Conservation (phyloP, 2,888 invertebrate genomes). For the Macrophya annulata region DNA sequence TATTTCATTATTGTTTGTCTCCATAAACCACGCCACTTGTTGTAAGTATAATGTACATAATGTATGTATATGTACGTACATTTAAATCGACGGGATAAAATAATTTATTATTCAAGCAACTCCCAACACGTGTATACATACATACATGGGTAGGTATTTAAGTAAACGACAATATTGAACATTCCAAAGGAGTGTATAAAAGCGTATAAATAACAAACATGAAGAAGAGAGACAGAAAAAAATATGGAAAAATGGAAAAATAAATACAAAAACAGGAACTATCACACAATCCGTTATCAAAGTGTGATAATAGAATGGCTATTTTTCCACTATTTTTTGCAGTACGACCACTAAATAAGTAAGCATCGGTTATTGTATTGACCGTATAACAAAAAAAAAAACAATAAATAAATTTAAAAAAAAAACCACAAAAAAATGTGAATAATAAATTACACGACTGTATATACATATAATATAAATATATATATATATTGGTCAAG, state of each 20-base stretch:
- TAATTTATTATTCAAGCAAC: slow-evolving; percentile 3
- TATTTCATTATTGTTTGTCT: slow-evolving; percentile 38
- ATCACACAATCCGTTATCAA: background rate
- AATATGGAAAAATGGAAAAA: background rate
- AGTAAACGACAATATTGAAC: slow-evolving; percentile 31
- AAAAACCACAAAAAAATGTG: background rate
- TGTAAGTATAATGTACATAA: background rate
- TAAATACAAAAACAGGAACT: background rate
- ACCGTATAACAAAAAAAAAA: too few species aligned
- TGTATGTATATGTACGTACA: background rate
- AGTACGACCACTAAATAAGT: background rate
- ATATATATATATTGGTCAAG: background rate
- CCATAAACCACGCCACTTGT: background rate
- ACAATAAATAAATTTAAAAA: too few species aligned
- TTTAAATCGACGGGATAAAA: slow-evolving; percentile 4
- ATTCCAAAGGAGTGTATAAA: slow-evolving; percentile 20
- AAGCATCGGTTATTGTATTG: background rate
- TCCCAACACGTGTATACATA: background rate
- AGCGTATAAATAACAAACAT: background rate
- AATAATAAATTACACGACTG: background rate
- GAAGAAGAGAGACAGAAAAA: background rate
- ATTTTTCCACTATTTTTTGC: background rate
- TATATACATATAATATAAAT: background rate
- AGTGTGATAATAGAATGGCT: background rate
- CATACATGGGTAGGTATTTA: too few species aligned